Percentiles rank a stretch among this genome's conserved stretches.
Evolutionary conservation across 2,888 invertebrate genomes (phyloP).

Genomic region (Agonopterix heracliana): DNA sequence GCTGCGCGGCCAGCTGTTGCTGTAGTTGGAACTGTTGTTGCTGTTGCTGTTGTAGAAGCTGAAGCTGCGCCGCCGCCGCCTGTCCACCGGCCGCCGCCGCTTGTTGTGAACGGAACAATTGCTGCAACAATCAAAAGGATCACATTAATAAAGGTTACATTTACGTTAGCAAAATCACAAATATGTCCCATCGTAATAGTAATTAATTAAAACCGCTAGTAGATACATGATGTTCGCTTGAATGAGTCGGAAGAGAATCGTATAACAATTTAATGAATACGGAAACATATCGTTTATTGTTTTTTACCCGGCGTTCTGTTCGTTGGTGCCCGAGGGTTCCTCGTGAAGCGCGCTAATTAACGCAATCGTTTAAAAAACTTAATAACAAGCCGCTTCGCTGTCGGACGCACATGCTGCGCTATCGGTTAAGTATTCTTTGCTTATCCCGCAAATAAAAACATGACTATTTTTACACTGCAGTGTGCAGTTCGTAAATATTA

Average conservation of each 20-base stretch:
- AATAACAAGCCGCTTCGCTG: conserved; percentile 60
- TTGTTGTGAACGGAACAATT: conserved; percentile 92
- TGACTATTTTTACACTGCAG: conserved; percentile 8
- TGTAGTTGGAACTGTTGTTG: conserved; percentile 87
- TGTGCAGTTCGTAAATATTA: conserved; percentile 4
- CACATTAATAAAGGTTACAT: background rate
- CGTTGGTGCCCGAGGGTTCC: conserved; percentile 47
- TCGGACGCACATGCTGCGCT: conserved; percentile 54
- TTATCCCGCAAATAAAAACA: conserved; percentile 14
- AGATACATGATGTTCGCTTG: background rate
- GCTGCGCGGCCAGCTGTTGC: conserved; percentile 84
- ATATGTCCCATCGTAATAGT: background rate
- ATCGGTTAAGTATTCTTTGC: conserved; percentile 16
- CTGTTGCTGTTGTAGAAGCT: conserved; percentile 83
- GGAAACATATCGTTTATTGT: conserved; percentile 51
- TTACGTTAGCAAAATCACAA: background rate
- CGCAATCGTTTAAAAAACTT: conserved; percentile 68
- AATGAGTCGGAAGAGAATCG: conserved; percentile 5
- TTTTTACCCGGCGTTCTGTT: conserved; percentile 36
- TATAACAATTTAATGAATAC: conserved; percentile 53
- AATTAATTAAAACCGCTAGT: background rate
- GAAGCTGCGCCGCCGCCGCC: conserved; percentile 81
- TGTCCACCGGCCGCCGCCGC: conserved; percentile 80
- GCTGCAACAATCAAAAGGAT: conserved; percentile 77
- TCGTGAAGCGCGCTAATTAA: conserved; percentile 64